These are phyloP conservation scores for Battus philenor DNA, from an alignment of 1,140 invertebrate species.

Conservation along the genomic window DNA sequence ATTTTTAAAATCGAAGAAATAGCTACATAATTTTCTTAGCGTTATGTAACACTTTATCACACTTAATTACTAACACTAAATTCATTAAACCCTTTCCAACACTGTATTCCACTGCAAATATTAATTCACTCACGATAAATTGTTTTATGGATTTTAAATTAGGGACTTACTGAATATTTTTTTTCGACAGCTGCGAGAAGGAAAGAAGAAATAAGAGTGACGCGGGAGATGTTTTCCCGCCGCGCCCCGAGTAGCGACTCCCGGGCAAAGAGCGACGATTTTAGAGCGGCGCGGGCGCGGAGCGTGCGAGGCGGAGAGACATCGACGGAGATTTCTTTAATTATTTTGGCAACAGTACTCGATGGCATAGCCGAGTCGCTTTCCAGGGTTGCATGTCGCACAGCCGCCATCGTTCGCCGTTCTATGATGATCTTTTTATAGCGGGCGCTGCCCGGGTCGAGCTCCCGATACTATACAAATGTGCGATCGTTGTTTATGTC, in stretches of 20 bases:
- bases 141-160: constrained; percentile 42
- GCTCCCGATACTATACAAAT: constrained; percentile 44
- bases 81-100: constrained; percentile 35
- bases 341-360: constrained; percentile 83
- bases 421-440: constrained; percentile 76
- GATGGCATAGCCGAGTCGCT: constrained; percentile 72
- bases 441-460: constrained; percentile 67
- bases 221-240: constrained; percentile 71
- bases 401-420: constrained; percentile 62
- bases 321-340: constrained; percentile 81
- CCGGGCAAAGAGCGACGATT: constrained; percentile 81
- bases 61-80: constrained; percentile 50
- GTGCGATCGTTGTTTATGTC: constrained; percentile 22
- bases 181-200: constrained; percentile 68
- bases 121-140: constrained; percentile 45
- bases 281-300: constrained; percentile 81
- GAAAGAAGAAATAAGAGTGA: constrained; percentile 75
- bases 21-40: constrained; percentile 51
- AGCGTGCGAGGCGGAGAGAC: constrained; percentile 73
- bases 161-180: constrained; percentile 72
- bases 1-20: constrained; percentile 73
- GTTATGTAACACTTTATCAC: constrained; percentile 74
- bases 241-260: constrained; percentile 76
- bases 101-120: constrained; percentile 51
- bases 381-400: constrained; percentile 76